Evolutionary conservation across 1,140 invertebrate species (phyloP).

Genomic region (Penaeus vannamei): DNA sequence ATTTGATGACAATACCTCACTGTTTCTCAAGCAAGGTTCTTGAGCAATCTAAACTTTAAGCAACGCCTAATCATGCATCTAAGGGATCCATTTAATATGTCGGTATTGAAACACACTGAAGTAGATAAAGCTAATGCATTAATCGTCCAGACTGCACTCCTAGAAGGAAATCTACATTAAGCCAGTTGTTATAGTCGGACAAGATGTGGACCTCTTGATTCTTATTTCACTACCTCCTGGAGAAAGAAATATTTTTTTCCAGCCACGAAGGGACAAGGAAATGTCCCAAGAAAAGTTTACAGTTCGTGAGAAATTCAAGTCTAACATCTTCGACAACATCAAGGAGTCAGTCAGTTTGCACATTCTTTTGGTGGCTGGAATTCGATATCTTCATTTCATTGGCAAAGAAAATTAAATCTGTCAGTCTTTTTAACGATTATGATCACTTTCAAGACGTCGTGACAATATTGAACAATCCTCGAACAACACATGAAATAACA

Average conservation of each 20-base stretch:
- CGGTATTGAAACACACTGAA: conserved; percentile 38
- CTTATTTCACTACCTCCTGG: conserved; percentile 39
- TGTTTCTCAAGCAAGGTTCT: conserved; percentile 13
- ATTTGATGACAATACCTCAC: not conserved
- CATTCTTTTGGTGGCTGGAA: conserved; percentile 40
- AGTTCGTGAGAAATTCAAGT: conserved; percentile 32
- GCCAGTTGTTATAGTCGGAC: conserved; percentile 35
- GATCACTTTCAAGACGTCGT: no score
- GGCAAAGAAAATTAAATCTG: conserved; percentile 35
- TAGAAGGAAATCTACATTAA: conserved; percentile 23
- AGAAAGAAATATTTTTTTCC: conserved; percentile 23
- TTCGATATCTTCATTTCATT: conserved; percentile 31
- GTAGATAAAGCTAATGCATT: conserved; percentile 37
- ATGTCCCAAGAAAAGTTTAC: conserved; percentile 34
- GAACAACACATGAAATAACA: no score
- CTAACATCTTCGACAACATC: conserved; percentile 18
- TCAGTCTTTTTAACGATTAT: conserved; percentile 40
- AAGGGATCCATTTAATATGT: conserved; percentile 23
- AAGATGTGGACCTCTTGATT: conserved; percentile 33
- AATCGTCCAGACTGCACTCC: conserved; percentile 30
- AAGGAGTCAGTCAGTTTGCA: conserved; percentile 24
- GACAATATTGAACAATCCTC: no score
- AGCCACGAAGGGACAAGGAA: conserved; percentile 36
- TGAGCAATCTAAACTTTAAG: conserved; percentile 34
- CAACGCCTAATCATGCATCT: conserved; percentile 41